Evolutionary conservation across 23 tunicate genomes (phyloP), one percentile per base, ranked within the genome.

Genomic region (Phallusia fumigata): DNA sequence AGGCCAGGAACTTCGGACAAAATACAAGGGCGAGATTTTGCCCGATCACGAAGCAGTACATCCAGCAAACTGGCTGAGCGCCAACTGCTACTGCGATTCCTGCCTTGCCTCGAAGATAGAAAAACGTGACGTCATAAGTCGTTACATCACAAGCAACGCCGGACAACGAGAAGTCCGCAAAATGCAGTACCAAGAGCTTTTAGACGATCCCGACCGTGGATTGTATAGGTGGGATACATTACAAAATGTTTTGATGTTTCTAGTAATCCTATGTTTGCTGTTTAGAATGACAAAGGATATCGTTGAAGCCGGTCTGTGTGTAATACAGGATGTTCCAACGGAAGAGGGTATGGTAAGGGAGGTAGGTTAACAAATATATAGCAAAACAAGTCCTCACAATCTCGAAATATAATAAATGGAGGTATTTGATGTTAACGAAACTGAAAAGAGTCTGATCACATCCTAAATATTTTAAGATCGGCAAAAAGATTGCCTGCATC

Each of bases 81-180:
- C 64, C 75, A 85, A 90, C 21, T 90, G 95, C 84, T 80, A 81
- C 45, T 90, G 95, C 53, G 82, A 85, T 32, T 65, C 32, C 8
- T 85, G 95, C 79, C 45, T 90, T 0, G 72, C 81, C 13, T 6
- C 31, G 13, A 65, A 85, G 31, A 36, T 85, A 12, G 30, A n/a
- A 2, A 44, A 10, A 11, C 74, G 65, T 79, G 88, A 85, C 65
- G 88, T 85, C 53, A 85, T 85, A n/a, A 65, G 31, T 3, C 69
- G 69, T 24, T 58, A 58, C 69, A 1, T 58, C 16, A 58, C 28
- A 5, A 58, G 69, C 69, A 24, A 58, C 69, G 16, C 8, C 16
- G 28, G 28, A 13, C 69, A 58, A 40, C 47, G 47, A 58, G 13
- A 58, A 13, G 69, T 58, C 28, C 69, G 28, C 8, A 58, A 22